Evolutionary conservation across 2,888 invertebrate species (phyloP), one percentile per base, ranked within the genome.

Genomic region (Erebia aethiops): DNA sequence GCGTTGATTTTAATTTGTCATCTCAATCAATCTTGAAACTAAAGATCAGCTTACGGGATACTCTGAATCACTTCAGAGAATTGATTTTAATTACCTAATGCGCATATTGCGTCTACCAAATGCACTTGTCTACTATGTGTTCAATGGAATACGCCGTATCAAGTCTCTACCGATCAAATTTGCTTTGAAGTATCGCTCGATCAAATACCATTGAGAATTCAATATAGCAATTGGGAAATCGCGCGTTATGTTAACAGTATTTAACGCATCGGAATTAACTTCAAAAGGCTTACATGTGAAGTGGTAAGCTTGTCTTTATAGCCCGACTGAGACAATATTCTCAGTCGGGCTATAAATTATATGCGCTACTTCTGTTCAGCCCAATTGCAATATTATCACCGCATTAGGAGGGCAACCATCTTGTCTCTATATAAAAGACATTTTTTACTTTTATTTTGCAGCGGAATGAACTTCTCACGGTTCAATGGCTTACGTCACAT

Each of bases 341-440:
- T n/a, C n/a, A n/a, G n/a, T n/a, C n/a, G n/a, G n/a, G n/a, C n/a
- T n/a, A n/a, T n/a, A n/a, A n/a, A n/a, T n/a, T 77, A 79, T 79
- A 80, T 76, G 75, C 75, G 70, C 77, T 74, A 72, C 76, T 77
- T 77, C 73, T 76, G 75, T 78, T 77, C 71, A 73, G 71, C 65
- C 69, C 71, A 67, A 71, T 70, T 57, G 60, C 61, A 2, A 21
- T 41, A 9, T n/a, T 13, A 49, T 13, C 52, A 26, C 60, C 60
- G 64, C 52, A 65, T 60, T 67, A 61, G 62, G 67, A 68, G 70
- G 46, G 46, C 67, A 46, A 69, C 70, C 67, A 62, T 58, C 21
- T 60, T 49, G 43, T 64, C 26, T 43, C 60, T 26, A 16, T 51
- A 57, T 49, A 56, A 43, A 56, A 57, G 64, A 68, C 41, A 52